A percentile compares a stretch with the other conserved stretches of the same genome.
phyloP scores from a whole-genome alignment of 30 jellyfish, hydroid and myxozoan species.

The Hydractinia symbiolongicarpus region DNA sequence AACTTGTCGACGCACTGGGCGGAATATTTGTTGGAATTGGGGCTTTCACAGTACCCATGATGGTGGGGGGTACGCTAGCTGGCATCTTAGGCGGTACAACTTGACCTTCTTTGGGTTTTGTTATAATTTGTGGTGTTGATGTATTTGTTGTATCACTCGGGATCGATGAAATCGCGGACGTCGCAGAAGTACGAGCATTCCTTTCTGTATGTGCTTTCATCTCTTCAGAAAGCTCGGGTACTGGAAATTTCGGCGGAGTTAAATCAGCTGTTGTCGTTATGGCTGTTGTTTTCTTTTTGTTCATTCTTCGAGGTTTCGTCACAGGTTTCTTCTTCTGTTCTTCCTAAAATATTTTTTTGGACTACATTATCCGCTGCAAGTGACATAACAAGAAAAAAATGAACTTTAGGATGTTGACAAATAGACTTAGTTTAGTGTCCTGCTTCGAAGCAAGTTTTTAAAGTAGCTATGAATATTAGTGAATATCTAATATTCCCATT shows the following conservation, averaged over 20 bases:
- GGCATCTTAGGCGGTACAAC: background rate
- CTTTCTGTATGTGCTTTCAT: constrained; percentile 17
- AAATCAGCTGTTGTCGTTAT: constrained; percentile 5
- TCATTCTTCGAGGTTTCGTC: constrained; percentile 19
- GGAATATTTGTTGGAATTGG: too few species aligned
- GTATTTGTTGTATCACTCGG: background rate
- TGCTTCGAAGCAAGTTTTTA: too few species aligned
- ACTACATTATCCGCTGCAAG: too few species aligned
- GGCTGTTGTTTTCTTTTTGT: constrained; percentile 7
- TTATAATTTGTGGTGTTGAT: background rate
- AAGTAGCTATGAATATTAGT: too few species aligned
- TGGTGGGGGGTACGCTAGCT: background rate
- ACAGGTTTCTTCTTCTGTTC: constrained; percentile 35
- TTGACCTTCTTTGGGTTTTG: background rate
- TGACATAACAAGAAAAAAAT: too few species aligned
- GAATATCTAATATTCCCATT: too few species aligned
- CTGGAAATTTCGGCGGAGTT: constrained; percentile 43
- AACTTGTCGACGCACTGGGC: too few species aligned
- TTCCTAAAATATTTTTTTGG: constrained; percentile 3
- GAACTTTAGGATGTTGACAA: too few species aligned
- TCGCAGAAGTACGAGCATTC: background rate
- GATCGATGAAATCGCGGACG: background rate
- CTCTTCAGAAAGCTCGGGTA: constrained; percentile 36
- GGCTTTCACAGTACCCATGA: too few species aligned
- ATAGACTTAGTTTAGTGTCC: too few species aligned